A percentile compares a stretch with the other conserved stretches of the same genome.
phyloP scores from a whole-genome alignment of 2,888 invertebrate genomes.

The Xestia c-nigrum region DNA sequence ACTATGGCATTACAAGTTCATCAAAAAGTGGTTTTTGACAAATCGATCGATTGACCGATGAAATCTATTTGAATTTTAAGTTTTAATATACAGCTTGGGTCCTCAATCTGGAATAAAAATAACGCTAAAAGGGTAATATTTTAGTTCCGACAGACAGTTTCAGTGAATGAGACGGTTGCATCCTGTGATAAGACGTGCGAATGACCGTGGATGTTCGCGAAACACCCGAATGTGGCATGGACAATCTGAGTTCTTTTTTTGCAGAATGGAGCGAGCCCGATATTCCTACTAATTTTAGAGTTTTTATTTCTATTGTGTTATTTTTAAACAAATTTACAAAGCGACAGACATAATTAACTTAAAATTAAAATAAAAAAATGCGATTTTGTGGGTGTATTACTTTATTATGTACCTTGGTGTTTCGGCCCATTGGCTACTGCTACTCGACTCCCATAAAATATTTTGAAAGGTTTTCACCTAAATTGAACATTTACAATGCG shows the following conservation, averaged over 20 bases:
- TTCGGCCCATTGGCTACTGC: background rate
- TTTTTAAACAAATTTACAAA: background rate
- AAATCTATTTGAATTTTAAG: background rate
- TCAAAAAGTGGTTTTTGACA: no score
- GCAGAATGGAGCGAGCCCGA: background rate
- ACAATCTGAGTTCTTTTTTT: constrained; percentile 12
- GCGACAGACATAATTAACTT: no score
- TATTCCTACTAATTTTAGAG: background rate
- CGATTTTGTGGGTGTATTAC: background rate
- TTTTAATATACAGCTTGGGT: constrained; percentile 6
- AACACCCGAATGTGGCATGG: constrained; percentile 54
- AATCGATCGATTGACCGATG: background rate
- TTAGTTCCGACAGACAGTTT: constrained; percentile 59
- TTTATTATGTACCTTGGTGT: background rate
- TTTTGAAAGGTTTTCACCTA: background rate
- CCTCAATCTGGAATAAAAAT: constrained; percentile 43
- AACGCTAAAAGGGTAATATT: constrained; percentile 56
- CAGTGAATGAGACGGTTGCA: constrained; percentile 63
- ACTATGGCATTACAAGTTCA: background rate
- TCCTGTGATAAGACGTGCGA: constrained; percentile 76
- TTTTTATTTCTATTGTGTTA: background rate
- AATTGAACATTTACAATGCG: background rate
- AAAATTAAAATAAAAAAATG: no score
- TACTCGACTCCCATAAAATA: background rate
- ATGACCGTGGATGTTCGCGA: constrained; percentile 70